Evolutionary conservation across 2,888 invertebrate genomes (phyloP), one percentile per base, ranked within the genome.

Genomic region (Peribatodes rhomboidaria): DNA sequence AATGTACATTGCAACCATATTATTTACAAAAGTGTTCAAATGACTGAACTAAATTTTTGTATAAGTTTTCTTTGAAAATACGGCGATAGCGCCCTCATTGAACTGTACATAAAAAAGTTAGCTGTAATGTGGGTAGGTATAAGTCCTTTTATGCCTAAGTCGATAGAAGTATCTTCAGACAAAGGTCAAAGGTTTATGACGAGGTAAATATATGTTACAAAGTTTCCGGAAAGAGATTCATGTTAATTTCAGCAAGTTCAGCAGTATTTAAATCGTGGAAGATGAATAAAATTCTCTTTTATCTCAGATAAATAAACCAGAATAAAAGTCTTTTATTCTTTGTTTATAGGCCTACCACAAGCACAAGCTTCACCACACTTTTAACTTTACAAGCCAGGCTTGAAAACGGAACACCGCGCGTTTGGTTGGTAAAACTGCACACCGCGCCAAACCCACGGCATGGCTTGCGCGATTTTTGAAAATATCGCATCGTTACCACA

Each of bases 1-100:
- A 61, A 62, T 63, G 70, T 69, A 67, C 72, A 71, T 73, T 68
- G 72, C 71, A 56, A 75, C 39, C 13, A 50, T 37, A 8, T 9
- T 20, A 50, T n/a, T 0, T 35, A 0, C 2, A 20, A 3, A 35
- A n/a, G 20, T 18, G 50, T 20, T 2, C 14, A 35, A 31, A 31
- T 31, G 1, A 16, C 8, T 0, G 11, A 16, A 14, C 14, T 27
- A 27, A 31, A 27, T 8, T 14, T 9, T 7, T 8, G 14, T 14
- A 27, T 27, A 10, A 47, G 14, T 8, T 18, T 47, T 16, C 13
- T 4, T 4, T 4, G 14, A 1, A 49, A 31, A 9, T 6, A 2
- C 47, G 8, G 31, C 13, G 4, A 11, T 47, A 1, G 6, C 47
- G n/a, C 47, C 22, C 3, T 7, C n/a, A 13, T 11, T 10, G 7